A percentile compares a stretch with the other conserved stretches of the same genome.
These are phyloP conservation scores for Syngnathus scovelli DNA, from an alignment of 2,113 vertebrate species.

Conservation along the genomic window DNA sequence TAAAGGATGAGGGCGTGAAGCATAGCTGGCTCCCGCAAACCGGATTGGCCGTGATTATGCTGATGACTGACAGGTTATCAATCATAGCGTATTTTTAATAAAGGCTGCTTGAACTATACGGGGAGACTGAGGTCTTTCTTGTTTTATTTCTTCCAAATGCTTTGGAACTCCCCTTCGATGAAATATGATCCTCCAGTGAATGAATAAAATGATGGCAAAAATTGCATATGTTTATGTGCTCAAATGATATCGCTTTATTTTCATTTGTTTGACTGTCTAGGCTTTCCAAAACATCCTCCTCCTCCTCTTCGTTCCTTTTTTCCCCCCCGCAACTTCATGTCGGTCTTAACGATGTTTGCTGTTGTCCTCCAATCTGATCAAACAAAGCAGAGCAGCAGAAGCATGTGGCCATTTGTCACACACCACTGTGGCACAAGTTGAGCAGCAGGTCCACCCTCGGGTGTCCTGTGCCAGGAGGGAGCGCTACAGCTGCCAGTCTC, in stretches of 20 bases:
- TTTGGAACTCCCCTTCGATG: constrained; percentile 55
- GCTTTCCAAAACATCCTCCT: neutral
- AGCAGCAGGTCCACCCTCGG: constrained; percentile 69
- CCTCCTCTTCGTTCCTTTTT: neutral
- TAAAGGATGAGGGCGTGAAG: constrained; percentile 72
- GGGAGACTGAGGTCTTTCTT: constrained; percentile 52
- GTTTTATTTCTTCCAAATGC: constrained; percentile 62
- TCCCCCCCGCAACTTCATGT: neutral
- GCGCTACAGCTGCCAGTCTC: constrained; percentile 61
- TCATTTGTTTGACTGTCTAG: constrained; percentile 50
- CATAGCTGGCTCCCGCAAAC: constrained; percentile 53
- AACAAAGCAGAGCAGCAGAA: constrained; percentile 63
- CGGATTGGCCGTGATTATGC: constrained; percentile 73
- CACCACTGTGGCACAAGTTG: constrained; percentile 61
- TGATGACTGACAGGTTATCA: constrained; percentile 76
- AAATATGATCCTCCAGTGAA: constrained; percentile 56
- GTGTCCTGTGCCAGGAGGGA: constrained; percentile 49
- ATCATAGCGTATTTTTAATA: constrained; percentile 73
- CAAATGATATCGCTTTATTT: constrained; percentile 63
- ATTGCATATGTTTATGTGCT: constrained; percentile 56
- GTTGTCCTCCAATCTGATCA: constrained; percentile 54
- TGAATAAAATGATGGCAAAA: constrained; percentile 63
- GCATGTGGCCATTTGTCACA: constrained; percentile 73
- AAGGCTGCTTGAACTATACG: constrained; percentile 62
- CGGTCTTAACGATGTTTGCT: constrained; percentile 40